Base-by-base conservation (phyloP, 92 coral and sea anemone genomes). In the Scolanthus callimorphus region DNA sequence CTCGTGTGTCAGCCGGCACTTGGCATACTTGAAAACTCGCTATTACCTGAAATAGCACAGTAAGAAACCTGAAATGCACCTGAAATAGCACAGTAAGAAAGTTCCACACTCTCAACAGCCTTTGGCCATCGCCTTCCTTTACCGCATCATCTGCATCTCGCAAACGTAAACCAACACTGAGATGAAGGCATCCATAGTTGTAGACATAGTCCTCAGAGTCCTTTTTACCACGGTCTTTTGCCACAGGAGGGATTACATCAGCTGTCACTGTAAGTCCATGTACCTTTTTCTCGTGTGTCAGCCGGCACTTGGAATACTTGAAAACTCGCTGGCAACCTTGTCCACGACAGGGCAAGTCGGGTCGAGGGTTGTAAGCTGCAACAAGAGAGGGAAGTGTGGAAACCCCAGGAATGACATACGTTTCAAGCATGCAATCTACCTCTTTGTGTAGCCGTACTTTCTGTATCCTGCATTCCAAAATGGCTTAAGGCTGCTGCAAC, bases 91-190 rank as follows among this genome's bases (percentile, higher is more conserved):
- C 50, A 11, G 76, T 76, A 27, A 76, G 76, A 31, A 67, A 67
- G 48, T 71, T 70, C 65, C 62, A 76, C 62, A 57, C 76, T 27
- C 76, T 48, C 57, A 67, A 49, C 22, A 67, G 76, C 13, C 76
- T 27, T 49, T 67, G 69, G 2, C 83, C 70, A 48, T 76, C 83
- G 15, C 76, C 83, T 41, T 58, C 83, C 43, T 49, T 31, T 11
- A 67, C 83, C 26, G 77, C 47, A 29, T 76, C 83, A 20, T 68
- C 70, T 26, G 83, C 83, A 76, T 65, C 55, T 57, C 69, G 49
- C n/a, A 76, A 37, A 31, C 67, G 65, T 20, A 76, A 69, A 20
- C 70, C 79, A 31, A 72, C 30, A 41, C 62, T 72, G 20, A 72
- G 28, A 29, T 72, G 47, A 43, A 72, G 72, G 17, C 79, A 72